Evolutionary conservation across 2,113 vertebrate species (phyloP).

Genomic region (Chionodraco myersi): DNA sequence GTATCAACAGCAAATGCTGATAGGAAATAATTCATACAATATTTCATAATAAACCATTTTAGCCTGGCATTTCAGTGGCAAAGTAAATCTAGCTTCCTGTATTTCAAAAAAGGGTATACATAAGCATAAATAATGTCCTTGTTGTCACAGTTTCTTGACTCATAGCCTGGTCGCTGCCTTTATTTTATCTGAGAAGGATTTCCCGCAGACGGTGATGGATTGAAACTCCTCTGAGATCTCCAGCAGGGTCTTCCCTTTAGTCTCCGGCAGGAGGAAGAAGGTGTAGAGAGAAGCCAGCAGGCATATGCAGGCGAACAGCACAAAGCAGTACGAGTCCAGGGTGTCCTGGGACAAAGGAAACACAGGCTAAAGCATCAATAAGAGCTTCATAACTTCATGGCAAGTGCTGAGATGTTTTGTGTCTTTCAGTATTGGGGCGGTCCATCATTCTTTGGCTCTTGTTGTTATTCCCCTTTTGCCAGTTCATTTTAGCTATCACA

Average conservation of each 20-base stretch:
- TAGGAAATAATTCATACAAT: no score
- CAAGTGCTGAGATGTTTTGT: neutral
- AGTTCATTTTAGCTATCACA: no score
- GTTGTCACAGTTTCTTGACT: neutral
- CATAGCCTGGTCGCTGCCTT: constrained; percentile 71
- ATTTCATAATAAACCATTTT: no score
- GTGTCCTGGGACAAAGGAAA: constrained; percentile 58
- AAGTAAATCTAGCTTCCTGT: no score
- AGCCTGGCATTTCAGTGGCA: no score
- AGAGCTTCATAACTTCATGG: neutral
- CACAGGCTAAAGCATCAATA: neutral
- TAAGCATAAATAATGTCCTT: neutral
- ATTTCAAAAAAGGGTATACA: no score
- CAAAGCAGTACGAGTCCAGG: constrained; percentile 74
- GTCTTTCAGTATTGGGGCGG: neutral
- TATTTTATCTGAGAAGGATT: constrained; percentile 27
- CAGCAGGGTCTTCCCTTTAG: constrained; percentile 82
- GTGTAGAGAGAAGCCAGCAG: constrained; percentile 68
- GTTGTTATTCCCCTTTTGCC: no score
- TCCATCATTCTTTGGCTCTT: no score
- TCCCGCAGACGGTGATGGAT: constrained; percentile 70
- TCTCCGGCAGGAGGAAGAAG: constrained; percentile 82
- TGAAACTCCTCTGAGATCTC: constrained; percentile 81
- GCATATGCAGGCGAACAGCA: constrained; percentile 74
- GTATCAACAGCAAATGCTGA: no score